Conservation (phyloP, 2,888 invertebrate species). For the Alsophila aescularia region DNA sequence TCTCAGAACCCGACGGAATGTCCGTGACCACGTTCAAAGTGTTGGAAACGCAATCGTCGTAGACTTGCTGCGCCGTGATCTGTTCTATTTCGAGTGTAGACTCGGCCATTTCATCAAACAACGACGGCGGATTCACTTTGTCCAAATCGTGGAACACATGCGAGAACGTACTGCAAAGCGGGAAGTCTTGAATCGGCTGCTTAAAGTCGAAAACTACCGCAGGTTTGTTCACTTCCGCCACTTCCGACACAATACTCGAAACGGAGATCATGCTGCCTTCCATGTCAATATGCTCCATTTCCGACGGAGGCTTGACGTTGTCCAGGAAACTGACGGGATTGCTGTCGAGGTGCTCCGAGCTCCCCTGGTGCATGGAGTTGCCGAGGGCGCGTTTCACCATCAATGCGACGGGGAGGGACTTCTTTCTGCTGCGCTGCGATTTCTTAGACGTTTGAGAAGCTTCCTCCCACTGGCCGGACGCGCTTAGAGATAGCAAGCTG, state of each 20-base stretch:
- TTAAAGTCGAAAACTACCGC: constrained; percentile 84
- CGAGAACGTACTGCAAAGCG: constrained; percentile 68
- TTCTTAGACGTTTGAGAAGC: constrained; percentile 59
- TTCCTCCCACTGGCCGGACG: constrained; percentile 81
- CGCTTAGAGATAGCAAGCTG: constrained; percentile 84
- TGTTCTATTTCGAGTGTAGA: constrained; percentile 80
- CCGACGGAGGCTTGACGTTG: constrained; percentile 92
- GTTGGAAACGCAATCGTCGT: constrained; percentile 84
- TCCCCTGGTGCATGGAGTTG: constrained; percentile 80
- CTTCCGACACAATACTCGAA: constrained; percentile 92
- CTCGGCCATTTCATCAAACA: constrained; percentile 89
- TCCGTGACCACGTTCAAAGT: constrained; percentile 84
- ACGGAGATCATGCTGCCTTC: constrained; percentile 93
- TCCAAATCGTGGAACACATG: constrained; percentile 85
- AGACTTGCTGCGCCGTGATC: constrained; percentile 83
- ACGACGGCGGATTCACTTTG: constrained; percentile 88
- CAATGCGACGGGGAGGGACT: constrained; percentile 88
- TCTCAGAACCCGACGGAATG: constrained; percentile 82
- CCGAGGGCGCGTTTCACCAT: constrained; percentile 89
- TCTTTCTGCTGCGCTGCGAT: constrained; percentile 84
- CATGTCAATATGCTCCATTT: constrained; percentile 91
- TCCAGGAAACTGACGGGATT: constrained; percentile 88
- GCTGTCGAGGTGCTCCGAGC: constrained; percentile 87
- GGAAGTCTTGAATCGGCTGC: constrained; percentile 82
- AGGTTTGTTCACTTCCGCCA: constrained; percentile 83